phyloP scores from a whole-genome alignment of 2,113 vertebrate species.

The Sula dactylatra region DNA sequence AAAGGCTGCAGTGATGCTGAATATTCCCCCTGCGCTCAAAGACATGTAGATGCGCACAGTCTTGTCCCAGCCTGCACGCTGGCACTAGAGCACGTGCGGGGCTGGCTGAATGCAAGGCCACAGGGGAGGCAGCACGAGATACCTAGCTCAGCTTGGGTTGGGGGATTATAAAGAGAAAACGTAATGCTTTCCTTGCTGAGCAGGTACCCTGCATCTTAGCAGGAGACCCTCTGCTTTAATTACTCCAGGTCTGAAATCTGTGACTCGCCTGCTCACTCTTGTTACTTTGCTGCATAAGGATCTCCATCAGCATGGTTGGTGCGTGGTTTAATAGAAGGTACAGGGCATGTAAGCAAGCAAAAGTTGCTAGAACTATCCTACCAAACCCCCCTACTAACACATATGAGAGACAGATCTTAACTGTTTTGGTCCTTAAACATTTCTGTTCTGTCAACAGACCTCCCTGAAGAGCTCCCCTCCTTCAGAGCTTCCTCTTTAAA shows the following conservation, averaged over 20 bases:
- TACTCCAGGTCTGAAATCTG: neutral
- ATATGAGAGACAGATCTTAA: neutral
- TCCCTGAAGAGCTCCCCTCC: neutral
- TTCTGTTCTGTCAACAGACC: neutral
- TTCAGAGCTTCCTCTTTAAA: neutral
- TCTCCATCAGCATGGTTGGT: neutral
- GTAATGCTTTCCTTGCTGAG: neutral
- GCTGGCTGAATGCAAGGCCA: neutral
- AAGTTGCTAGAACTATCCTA: neutral
- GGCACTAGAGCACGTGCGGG: fast-evolving
- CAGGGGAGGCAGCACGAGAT: neutral
- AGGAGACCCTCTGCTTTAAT: neutral
- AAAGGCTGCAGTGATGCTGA: neutral
- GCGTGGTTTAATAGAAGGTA: neutral
- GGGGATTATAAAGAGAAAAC: neutral
- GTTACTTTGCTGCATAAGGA: neutral
- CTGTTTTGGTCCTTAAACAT: neutral
- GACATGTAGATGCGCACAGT: fast-evolving
- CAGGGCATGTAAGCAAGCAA: neutral
- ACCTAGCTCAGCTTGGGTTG: neutral
- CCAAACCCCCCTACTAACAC: neutral
- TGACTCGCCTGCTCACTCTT: neutral
- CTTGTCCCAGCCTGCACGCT: neutral
- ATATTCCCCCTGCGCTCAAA: neutral
- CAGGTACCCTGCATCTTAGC: neutral